Evolutionary conservation across 2,888 invertebrate species (phyloP).

Genomic region (Pammene fasciana): DNA sequence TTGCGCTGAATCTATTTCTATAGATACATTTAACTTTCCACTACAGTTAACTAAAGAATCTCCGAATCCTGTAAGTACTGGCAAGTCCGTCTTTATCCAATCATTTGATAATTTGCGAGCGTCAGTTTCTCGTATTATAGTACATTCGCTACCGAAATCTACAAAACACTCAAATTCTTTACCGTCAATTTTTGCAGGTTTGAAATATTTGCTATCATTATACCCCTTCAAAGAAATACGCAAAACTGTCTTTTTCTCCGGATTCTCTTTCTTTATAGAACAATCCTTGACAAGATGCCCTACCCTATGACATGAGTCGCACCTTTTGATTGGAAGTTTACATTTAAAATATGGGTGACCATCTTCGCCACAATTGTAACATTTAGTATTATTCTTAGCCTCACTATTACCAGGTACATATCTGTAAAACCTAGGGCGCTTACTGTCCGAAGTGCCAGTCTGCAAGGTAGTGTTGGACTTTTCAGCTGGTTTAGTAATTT

Average conservation of each 20-base stretch:
- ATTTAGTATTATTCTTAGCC: background rate
- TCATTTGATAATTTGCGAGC: background rate
- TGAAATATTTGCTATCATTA: no score
- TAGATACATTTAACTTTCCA: background rate
- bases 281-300: background rate
- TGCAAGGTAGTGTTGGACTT: no score
- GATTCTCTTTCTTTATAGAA: no score
- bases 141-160: conserved; percentile 2
- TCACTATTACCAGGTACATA: background rate
- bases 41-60: background rate
- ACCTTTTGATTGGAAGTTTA: background rate
- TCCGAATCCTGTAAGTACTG: background rate
- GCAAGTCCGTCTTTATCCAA: background rate
- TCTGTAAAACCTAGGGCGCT: background rate
- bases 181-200: no score
- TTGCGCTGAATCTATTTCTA: background rate
- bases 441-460: no score
- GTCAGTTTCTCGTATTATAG: background rate
- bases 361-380: background rate
- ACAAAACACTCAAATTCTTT: background rate
- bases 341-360: background rate
- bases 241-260: no score
- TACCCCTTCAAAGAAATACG: no score
- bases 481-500: background rate
- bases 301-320: background rate